Conservation (phyloP, 2,888 invertebrate genomes). For the Lepidonotus clava region DNA sequence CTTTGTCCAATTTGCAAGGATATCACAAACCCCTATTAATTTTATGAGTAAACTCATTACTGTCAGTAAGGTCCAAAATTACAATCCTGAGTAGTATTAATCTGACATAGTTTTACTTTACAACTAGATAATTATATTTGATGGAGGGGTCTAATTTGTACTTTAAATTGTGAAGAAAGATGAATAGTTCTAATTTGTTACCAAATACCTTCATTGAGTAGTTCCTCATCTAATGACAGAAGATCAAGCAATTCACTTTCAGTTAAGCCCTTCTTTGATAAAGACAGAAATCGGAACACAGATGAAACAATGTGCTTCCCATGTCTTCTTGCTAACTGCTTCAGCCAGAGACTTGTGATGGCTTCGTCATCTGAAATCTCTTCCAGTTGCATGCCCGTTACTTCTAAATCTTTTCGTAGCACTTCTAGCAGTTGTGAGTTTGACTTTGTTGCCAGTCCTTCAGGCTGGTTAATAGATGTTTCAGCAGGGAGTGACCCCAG, state of each 20-base stretch:
- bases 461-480: too few species aligned
- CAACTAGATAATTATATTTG: too few species aligned
- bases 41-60: too few species aligned
- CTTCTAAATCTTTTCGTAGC: background rate
- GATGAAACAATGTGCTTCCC: background rate
- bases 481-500: too few species aligned
- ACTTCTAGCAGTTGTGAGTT: background rate
- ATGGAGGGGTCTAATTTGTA: too few species aligned
- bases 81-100: too few species aligned
- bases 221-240: conserved; percentile 7
- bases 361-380: background rate
- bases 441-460: too few species aligned
- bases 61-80: too few species aligned
- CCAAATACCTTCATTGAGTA: conserved; percentile 21
- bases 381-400: background rate
- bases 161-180: background rate
- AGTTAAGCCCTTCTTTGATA: background rate
- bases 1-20: too few species aligned
- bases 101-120: too few species aligned
- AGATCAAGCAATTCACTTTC: conserved; percentile 35
- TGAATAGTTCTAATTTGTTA: background rate
- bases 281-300: background rate
- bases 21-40: too few species aligned
- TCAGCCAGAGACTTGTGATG: background rate
- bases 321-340: background rate